Evolutionary conservation across 2,797 vertebrate species (phyloP).

Genomic region (Brotula barbata): DNA sequence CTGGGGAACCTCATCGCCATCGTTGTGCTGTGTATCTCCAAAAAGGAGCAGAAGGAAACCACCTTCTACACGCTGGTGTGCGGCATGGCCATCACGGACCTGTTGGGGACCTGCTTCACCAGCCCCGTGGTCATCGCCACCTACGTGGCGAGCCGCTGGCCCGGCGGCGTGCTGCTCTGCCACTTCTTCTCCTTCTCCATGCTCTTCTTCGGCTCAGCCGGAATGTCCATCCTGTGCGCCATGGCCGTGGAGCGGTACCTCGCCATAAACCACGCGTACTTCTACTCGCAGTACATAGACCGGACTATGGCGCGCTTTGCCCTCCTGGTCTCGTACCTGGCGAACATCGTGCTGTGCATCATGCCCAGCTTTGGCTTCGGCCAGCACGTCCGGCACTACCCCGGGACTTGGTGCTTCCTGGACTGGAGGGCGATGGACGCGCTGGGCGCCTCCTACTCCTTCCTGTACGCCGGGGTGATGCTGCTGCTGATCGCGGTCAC

Average conservation of each 20-base stretch:
- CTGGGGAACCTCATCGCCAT: conserved; percentile 83
- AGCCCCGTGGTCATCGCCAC: conserved; percentile 85
- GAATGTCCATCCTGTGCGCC: conserved; percentile 83
- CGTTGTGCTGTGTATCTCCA: conserved; percentile 80
- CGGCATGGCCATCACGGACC: conserved; percentile 84
- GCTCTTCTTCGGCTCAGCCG: conserved; percentile 84
- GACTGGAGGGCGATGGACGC: conserved; percentile 80
- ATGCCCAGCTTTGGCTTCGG: conserved; percentile 84
- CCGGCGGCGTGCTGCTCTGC: conserved; percentile 78
- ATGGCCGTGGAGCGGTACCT: conserved; percentile 84
- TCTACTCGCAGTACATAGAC: conserved; percentile 82
- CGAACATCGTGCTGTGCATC: conserved; percentile 76
- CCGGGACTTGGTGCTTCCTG: conserved; percentile 84
- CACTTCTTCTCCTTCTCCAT: conserved; percentile 86
- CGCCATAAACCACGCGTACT: conserved; percentile 83
- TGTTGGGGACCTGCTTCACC: conserved; percentile 84
- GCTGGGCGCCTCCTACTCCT: conserved; percentile 77
- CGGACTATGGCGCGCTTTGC: conserved; percentile 76
- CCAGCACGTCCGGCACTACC: conserved; percentile 75
- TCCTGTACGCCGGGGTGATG: conserved; percentile 82
- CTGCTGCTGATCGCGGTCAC: conserved; percentile 78
- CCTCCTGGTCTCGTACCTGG: conserved; percentile 73
- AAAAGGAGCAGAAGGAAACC: conserved; percentile 83
- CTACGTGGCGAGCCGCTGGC: conserved; percentile 77
- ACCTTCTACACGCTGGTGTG: conserved; percentile 84